phyloP scores from a whole-genome alignment of 2,888 invertebrate species.

The Machimus atricapillus region DNA sequence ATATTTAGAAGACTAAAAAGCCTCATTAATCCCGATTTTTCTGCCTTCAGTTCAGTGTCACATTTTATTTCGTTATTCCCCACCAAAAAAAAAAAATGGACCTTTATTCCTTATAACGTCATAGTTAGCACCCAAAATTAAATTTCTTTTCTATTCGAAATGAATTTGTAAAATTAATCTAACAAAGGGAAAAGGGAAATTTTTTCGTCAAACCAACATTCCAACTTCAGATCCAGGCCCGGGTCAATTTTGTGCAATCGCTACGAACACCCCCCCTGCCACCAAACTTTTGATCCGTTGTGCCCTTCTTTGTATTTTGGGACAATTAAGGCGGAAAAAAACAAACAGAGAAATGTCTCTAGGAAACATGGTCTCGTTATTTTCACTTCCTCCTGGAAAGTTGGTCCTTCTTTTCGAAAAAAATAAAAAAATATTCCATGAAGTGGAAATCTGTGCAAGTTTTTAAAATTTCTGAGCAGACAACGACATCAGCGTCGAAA shows the following conservation, averaged over 20 bases:
- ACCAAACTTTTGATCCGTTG: background rate
- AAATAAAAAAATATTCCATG: background rate
- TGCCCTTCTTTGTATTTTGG: background rate
- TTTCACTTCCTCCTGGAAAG: background rate
- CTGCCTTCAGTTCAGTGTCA: background rate
- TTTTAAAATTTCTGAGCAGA: background rate
- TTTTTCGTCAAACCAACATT: background rate
- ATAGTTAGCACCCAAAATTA: background rate
- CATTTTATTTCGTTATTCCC: background rate
- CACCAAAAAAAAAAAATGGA: background rate
- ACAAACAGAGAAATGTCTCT: background rate
- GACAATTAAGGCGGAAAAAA: slow-evolving; percentile 1
- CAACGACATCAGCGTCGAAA: background rate
- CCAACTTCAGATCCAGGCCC: background rate
- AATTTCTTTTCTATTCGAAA: background rate
- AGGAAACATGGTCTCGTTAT: slow-evolving; percentile 19
- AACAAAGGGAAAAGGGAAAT: background rate
- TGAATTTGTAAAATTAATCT: background rate
- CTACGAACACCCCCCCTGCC: background rate
- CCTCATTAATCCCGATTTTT: slow-evolving; percentile 17
- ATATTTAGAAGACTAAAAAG: background rate
- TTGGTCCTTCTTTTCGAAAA: background rate
- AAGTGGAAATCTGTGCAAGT: slow-evolving; percentile 13
- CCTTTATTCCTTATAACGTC: background rate
- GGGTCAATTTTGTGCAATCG: slow-evolving; percentile 15